A percentile compares a stretch with the other conserved stretches of the same genome.
Evolutionary conservation across 2,797 vertebrate genomes (phyloP).

Genomic region (Betta splendens): DNA sequence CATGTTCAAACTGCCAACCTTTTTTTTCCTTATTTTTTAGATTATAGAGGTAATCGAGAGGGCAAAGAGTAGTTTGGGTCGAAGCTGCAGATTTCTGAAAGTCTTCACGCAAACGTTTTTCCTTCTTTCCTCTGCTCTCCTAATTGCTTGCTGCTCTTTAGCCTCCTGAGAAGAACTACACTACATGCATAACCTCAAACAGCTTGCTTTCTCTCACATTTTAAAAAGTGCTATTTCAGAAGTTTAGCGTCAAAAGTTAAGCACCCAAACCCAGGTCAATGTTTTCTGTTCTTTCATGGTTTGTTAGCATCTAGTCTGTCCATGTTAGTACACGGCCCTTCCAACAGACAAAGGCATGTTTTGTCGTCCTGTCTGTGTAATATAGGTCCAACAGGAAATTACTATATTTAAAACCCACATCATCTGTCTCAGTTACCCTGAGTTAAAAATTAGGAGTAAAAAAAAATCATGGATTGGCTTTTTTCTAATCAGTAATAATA

Average conservation of each 20-base stretch:
- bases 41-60: conserved; percentile 67
- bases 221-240: conserved; percentile 81
- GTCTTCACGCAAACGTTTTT: conserved; percentile 76
- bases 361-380: conserved; percentile 60
- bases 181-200: conserved; percentile 67
- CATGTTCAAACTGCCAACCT: conserved; percentile 62
- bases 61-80: conserved; percentile 69
- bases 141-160: conserved; percentile 12
- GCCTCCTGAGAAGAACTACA: conserved; percentile 65
- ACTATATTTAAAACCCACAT: conserved; percentile 63
- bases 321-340: conserved; percentile 33
- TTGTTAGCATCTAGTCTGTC: conserved; percentile 54
- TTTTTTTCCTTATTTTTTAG: conserved; percentile 31
- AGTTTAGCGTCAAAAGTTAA: conserved; percentile 60
- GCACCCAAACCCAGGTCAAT: conserved; percentile 44
- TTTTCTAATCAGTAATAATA: conserved; percentile 73
- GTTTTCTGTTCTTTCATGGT: conserved; percentile 47
- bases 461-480: conserved; percentile 77
- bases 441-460: conserved; percentile 79
- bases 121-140: conserved; percentile 39
- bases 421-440: conserved; percentile 83
- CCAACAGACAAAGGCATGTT: conserved; percentile 36
- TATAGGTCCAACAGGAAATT: conserved; percentile 77
- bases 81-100: conserved; percentile 72
- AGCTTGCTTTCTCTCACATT: conserved; percentile 44